phyloP scores from a whole-genome alignment of 2,113 vertebrate genomes.

The Notarius lentiginosus region DNA sequence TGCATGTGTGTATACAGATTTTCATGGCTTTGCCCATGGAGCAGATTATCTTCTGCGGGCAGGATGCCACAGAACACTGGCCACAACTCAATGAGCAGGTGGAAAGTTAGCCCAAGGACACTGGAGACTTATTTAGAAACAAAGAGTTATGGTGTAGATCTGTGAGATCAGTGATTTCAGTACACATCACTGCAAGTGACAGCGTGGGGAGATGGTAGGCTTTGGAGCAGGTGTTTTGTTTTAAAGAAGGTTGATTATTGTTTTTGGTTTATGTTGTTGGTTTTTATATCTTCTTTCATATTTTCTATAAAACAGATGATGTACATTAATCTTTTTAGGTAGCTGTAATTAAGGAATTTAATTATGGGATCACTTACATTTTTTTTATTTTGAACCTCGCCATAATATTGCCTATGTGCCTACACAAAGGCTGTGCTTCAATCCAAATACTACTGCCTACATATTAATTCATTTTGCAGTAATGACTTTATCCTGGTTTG shows the following conservation, averaged over 20 bases:
- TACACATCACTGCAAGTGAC: not conserved
- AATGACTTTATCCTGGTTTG: not conserved
- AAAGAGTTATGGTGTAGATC: not conserved
- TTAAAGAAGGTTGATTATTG: not conserved
- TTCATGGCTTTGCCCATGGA: conserved; percentile 30
- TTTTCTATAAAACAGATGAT: not conserved
- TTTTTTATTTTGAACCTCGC: not conserved
- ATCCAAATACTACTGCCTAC: not conserved
- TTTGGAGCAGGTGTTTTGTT: not conserved
- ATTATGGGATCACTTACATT: not conserved
- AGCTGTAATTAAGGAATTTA: not conserved
- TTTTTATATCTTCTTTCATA: not conserved
- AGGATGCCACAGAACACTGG: conserved; percentile 25
- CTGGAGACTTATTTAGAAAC: conserved; percentile 19
- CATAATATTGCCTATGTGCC: not conserved
- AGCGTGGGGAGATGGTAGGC: not conserved
- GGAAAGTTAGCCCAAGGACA: conserved; percentile 20
- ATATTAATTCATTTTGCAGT: not conserved
- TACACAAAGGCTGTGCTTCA: not conserved
- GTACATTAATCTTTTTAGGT: not conserved
- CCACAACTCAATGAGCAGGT: conserved; percentile 27
- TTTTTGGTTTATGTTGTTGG: not conserved
- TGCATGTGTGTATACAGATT: conserved; percentile 40
- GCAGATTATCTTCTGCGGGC: conserved; percentile 46
- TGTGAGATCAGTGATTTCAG: not conserved